These are phyloP conservation scores for Sepiola atlantica DNA, from an alignment of 2,888 invertebrate species.

Conservation along the genomic window DNA sequence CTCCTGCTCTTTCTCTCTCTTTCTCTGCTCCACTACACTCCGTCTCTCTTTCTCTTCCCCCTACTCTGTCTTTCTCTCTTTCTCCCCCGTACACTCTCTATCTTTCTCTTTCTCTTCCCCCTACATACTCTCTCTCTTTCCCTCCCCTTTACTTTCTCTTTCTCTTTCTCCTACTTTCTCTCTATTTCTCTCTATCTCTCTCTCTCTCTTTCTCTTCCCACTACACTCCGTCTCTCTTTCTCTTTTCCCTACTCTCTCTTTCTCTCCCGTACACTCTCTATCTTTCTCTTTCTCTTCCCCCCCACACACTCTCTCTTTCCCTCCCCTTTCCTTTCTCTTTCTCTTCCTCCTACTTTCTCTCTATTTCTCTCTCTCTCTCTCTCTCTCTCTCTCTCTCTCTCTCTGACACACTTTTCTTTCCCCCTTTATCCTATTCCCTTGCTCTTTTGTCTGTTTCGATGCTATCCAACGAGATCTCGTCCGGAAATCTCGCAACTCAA, in stretches of 20 bases:
- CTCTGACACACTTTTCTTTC: no score
- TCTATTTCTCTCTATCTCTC: not conserved
- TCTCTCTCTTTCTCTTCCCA: no score
- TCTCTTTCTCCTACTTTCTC: not conserved
- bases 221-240: not conserved
- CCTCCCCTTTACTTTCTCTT: no score
- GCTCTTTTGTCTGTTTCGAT: not conserved
- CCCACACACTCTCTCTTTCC: not conserved
- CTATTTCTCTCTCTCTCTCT: no score
- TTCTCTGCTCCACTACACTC: no score
- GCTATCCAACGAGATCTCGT: no score
- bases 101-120: not conserved
- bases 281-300: no score
- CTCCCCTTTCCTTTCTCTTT: not conserved
- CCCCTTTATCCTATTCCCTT: fast-evolving
- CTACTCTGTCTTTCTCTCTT: not conserved
- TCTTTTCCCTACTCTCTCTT: not conserved
- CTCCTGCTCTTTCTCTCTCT: no score
- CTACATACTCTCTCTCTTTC: no score
- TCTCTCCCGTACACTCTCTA: no score
- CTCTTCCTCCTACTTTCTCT: not conserved
- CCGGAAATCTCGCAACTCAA: no score
- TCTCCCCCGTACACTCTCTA: not conserved
- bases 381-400: not conserved
- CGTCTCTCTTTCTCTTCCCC: no score